Evolutionary conservation across 2,797 vertebrate genomes (phyloP).

Genomic region (Brachyalestes nurse): DNA sequence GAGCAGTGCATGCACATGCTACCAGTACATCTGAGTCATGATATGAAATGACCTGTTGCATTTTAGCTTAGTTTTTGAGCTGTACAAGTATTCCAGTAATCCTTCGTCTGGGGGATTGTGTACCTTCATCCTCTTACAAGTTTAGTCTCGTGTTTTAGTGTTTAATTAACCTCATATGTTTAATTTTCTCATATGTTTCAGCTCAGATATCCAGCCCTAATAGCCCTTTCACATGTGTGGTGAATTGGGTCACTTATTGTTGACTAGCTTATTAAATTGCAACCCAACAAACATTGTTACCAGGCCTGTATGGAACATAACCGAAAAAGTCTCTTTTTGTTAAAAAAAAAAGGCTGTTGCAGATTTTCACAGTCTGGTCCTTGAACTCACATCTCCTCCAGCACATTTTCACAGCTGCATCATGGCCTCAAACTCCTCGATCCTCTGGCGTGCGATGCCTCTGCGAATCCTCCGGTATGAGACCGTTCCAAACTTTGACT

Average conservation of each 20-base stretch:
- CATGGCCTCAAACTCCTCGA: conserved; percentile 92
- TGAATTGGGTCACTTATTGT: background rate
- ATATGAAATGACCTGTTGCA: background rate
- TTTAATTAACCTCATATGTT: conserved; percentile 5
- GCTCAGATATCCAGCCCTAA: background rate
- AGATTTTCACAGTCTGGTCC: background rate
- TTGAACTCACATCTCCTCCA: conserved; percentile 15
- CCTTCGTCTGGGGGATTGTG: conserved; percentile 26
- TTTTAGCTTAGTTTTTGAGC: background rate
- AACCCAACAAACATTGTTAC: background rate
- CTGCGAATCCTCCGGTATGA: conserved; percentile 92
- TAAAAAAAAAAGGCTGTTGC: background rate
- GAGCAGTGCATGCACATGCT: background rate
- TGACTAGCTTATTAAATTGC: conserved; percentile 6
- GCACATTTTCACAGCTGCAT: conserved; percentile 78
- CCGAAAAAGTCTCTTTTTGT: background rate
- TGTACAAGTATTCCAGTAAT: conserved; percentile 9
- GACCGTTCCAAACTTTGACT: conserved; percentile 89
- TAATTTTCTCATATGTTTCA: conserved; percentile 25
- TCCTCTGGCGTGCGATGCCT: conserved; percentile 93
- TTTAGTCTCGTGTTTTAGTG: conserved; percentile 7
- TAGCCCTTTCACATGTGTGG: background rate
- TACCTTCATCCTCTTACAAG: conserved; percentile 21
- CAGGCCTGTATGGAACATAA: background rate
- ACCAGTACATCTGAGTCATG: background rate